These are phyloP conservation scores for Puma concolor DNA, from an alignment of 2,113 vertebrate species.

Conservation along the genomic window DNA sequence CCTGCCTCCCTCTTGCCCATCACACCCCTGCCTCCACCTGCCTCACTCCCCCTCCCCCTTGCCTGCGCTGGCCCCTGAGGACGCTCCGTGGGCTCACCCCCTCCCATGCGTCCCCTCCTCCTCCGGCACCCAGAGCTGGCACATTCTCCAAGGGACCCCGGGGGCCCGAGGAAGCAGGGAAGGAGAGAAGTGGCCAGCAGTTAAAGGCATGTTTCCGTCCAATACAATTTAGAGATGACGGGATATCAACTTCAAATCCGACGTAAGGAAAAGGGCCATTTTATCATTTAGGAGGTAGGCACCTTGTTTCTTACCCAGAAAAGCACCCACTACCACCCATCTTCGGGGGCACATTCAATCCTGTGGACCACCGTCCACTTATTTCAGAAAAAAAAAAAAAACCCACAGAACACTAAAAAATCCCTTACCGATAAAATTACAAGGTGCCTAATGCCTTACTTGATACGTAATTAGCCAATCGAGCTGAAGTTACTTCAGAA, in stretches of 20 bases:
- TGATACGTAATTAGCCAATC: slow-evolving; percentile 61
- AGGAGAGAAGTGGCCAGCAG: slow-evolving; percentile 33
- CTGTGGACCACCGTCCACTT: background rate
- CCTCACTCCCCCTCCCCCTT: background rate
- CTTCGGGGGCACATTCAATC: slow-evolving; percentile 7
- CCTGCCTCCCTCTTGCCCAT: slow-evolving; percentile 27
- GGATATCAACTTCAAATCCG: slow-evolving; percentile 43
- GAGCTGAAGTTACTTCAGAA: slow-evolving; percentile 51
- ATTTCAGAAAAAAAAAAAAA: slow-evolving; percentile 6
- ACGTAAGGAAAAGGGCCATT: slow-evolving; percentile 43
- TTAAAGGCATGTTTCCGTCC: slow-evolving; percentile 56
- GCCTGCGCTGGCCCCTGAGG: background rate
- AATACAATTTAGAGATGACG: slow-evolving; percentile 42
- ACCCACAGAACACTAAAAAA: background rate
- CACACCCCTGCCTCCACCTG: background rate
- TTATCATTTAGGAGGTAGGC: slow-evolving; percentile 4
- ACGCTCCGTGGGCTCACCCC: background rate
- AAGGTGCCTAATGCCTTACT: slow-evolving; percentile 65
- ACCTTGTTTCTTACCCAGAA: slow-evolving; percentile 36
- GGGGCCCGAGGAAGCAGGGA: background rate
- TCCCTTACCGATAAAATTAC: slow-evolving; percentile 44
- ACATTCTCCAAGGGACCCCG: background rate
- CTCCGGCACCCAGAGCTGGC: background rate
- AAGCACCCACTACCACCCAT: background rate
- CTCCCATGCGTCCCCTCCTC: background rate